Evolutionary conservation across 2,888 invertebrate species (phyloP), one percentile per base, ranked within the genome.

Genomic region (Apeira syringaria): DNA sequence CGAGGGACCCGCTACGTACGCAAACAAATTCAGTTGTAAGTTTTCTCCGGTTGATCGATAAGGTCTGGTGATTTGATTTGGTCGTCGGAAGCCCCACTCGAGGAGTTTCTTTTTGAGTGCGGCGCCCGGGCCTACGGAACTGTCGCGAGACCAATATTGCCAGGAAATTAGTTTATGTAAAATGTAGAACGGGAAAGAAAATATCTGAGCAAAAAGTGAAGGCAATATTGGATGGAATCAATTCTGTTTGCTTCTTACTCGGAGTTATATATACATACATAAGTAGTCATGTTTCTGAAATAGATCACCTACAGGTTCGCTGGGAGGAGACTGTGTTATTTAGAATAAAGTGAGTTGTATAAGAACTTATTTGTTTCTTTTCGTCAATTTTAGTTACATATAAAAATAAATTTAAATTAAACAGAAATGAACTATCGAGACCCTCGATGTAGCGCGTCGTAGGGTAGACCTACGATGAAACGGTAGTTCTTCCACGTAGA

Each of bases 81-180:
- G 81, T 71, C 82, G 76, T 64, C 74, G 80, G 65, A 76, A 77
- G 74, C 75, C 75, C 72, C 70, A 72, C 61, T 72, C 73, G 66
- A 64, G 63, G 81, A 82, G 78, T 81, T 82, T 80, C 81, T 83
- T 86, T 84, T 79, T 74, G 80, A 82, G 72, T 74, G 75, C 77
- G 72, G 67, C 79, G 74, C 69, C 79, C 76, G 74, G 77, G 82
- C 83, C 80, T 83, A 80, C 80, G 73, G 79, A 80, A 85, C 86
- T 85, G 86, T 80, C 83, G 85, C 79, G 77, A 80, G 81, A 86
- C 85, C 88, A 87, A 89, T 89, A 89, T 88, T 88, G 86, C 80
- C 73, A 70, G 88, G 86, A 88, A 89, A 89, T 89, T 87, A 88
- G 88, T 88, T 89, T 89, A 89, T 86, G 85, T 83, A 87, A 87